Conservation (phyloP, 1,140 invertebrate species). For the Pantala flavescens region DNA sequence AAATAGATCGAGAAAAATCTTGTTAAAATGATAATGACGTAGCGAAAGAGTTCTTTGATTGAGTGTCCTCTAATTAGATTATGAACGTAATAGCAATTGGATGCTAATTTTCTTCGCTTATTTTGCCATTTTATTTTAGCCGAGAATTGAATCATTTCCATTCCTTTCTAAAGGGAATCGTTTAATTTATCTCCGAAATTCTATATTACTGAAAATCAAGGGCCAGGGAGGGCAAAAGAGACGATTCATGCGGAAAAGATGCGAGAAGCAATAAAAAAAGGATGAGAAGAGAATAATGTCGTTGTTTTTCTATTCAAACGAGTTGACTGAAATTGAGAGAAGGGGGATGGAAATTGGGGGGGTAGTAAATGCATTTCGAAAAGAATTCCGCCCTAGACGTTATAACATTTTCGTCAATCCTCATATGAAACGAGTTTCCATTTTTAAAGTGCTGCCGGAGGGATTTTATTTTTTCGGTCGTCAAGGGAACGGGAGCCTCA, state of each 20-base stretch:
- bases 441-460: slow-evolving; percentile 23
- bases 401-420: slow-evolving; percentile 23
- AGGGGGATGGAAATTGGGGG: not conserved
- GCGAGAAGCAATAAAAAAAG: not conserved
- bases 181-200: too few relatives aligned
- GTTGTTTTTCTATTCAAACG: slow-evolving; percentile 10
- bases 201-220: too few relatives aligned
- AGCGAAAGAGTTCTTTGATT: too few relatives aligned
- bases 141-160: too few relatives aligned
- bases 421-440: slow-evolving; percentile 24
- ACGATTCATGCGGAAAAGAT: slow-evolving; percentile 30
- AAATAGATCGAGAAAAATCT: too few relatives aligned
- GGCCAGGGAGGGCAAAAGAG: slow-evolving; percentile 20
- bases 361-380: not conserved
- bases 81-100: too few relatives aligned
- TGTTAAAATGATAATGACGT: too few relatives aligned
- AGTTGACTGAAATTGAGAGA: not conserved
- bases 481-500: slow-evolving; percentile 17
- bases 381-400: slow-evolving; percentile 12
- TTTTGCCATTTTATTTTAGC: too few relatives aligned
- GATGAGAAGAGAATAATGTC: not conserved
- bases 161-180: too few relatives aligned
- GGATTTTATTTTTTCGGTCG: slow-evolving; percentile 20
- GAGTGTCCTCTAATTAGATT: too few relatives aligned
- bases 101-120: too few relatives aligned